Base-by-base conservation (phyloP, 64 coral and sea anemone genomes). In the Hydrozoanthus tunicans region DNA sequence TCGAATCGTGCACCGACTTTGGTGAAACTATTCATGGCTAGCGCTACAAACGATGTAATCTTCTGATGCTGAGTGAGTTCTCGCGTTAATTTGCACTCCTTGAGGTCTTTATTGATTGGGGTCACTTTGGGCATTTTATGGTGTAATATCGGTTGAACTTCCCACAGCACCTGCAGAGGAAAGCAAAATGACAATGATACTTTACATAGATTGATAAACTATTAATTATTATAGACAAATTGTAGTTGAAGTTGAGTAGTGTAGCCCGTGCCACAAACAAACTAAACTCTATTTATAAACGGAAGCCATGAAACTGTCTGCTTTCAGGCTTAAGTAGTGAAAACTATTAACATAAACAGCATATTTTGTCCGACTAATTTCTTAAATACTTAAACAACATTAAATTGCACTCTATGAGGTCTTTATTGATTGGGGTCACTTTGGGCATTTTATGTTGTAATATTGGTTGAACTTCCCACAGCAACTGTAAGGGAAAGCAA, bases 381-480 rank as follows among this genome's bases (percentile, higher is more conserved):
- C 32, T 43, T 43, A 43, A 43, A 43, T 43, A 43, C 32, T 43
- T 2, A 43, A 43, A 43, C 32, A 43, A 43, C 0, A n/a, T 0
- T 14, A 54, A 9, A 0, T 74, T 5, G 12, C 56, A 59, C 13
- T 32, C n/a, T 15, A 20, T 55, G 60, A 88, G 4, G 24, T 6
- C 24, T 60, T 88, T 88, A 70, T 75, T 59, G 56, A 88, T 75
- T 5, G 84, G 15, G 59, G 69, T 75, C 9, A 88, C 70, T 6
- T n/a, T 75, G 2, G 84, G 54, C 7, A 88, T 67, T 51, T 25
- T 88, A 59, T 51, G 84, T 3, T 88, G 68, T 25, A 88, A 6
- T 58, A 88, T 51, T 3, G 84, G 84, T 88, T 88, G 84, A 59
- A 61, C 56, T 24, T 88, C 84, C 84, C 84, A 88, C 11, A 88